Evolutionary conservation across 2,888 invertebrate species (phyloP).

Genomic region (Campaea margaritaria): DNA sequence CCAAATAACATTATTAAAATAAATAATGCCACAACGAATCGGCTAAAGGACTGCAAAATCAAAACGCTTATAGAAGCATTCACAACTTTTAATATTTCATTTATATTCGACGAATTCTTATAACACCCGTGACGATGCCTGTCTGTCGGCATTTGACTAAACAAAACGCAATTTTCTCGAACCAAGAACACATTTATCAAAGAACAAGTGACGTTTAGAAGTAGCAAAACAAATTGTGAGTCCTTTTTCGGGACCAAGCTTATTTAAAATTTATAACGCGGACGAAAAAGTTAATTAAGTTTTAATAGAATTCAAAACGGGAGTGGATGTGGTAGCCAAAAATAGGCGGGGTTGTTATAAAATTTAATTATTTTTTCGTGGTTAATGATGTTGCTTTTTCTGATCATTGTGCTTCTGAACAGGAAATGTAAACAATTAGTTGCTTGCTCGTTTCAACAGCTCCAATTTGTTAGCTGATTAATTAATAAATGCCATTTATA

Average conservation of each 20-base stretch:
- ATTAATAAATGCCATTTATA: slow-evolving; percentile 18
- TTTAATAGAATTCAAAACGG: slow-evolving; percentile 84
- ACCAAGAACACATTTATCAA: slow-evolving; percentile 80
- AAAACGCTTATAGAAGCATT: slow-evolving; percentile 42
- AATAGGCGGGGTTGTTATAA: slow-evolving; percentile 84
- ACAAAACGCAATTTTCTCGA: slow-evolving; percentile 74
- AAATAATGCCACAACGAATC: slow-evolving; percentile 38
- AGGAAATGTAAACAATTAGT: slow-evolving; percentile 76
- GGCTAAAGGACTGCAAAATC: slow-evolving; percentile 43
- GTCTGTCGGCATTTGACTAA: slow-evolving; percentile 71
- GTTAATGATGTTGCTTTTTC: slow-evolving; percentile 75
- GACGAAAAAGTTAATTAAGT: slow-evolving; percentile 84
- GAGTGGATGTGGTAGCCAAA: slow-evolving; percentile 84
- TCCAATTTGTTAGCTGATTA: slow-evolving; percentile 43
- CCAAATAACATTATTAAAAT: slow-evolving; percentile 34
- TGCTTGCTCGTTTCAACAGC: slow-evolving; percentile 40
- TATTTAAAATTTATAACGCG: slow-evolving; percentile 76
- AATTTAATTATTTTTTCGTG: slow-evolving; percentile 81
- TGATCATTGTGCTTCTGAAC: slow-evolving; percentile 61
- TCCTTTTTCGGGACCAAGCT: slow-evolving; percentile 70
- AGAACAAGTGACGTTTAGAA: slow-evolving; percentile 81
- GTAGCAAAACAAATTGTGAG: slow-evolving; percentile 83
- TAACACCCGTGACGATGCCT: slow-evolving; percentile 57
- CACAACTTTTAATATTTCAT: slow-evolving; percentile 51
- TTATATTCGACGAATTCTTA: slow-evolving; percentile 47